Evolutionary conservation across 2,797 vertebrate genomes (phyloP).

Genomic region (Aeoliscus strigatus): DNA sequence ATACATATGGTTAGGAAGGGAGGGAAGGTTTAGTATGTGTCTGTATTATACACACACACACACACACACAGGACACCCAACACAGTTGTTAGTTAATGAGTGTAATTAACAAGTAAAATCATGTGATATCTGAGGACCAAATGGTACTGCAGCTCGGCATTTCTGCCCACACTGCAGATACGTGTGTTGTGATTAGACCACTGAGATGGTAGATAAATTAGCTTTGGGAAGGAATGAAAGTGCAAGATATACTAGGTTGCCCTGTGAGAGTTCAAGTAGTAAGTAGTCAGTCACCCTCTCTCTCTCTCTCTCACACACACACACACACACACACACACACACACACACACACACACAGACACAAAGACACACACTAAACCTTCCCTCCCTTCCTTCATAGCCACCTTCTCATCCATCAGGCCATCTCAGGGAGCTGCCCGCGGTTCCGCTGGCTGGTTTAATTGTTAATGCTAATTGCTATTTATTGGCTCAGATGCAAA

Average conservation of each 20-base stretch:
- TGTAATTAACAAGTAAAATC: constrained; percentile 63
- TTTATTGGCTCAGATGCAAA: constrained; percentile 99
- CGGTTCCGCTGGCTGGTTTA: constrained; percentile 99
- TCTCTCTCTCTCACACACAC: constrained; percentile 17
- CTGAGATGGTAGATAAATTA: constrained; percentile 67
- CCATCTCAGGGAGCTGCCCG: constrained; percentile 97
- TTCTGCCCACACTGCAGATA: constrained; percentile 54
- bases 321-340: constrained; percentile 30
- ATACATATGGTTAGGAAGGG: too few species aligned
- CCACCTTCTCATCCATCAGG: constrained; percentile 89
- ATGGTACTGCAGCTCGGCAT: constrained; percentile 53
- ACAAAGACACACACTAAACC: too few species aligned
- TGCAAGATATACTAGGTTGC: constrained; percentile 57
- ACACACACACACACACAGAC: constrained; percentile 17
- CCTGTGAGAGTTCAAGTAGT: constrained; percentile 61
- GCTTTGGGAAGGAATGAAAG: constrained; percentile 64
- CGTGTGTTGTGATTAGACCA: constrained; percentile 62
- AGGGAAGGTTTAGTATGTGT: too few species aligned
- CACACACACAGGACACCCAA: too few species aligned
- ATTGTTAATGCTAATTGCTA: constrained; percentile 99
- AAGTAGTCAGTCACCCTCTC: constrained; percentile 32
- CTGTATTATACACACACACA: too few species aligned
- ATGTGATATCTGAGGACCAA: constrained; percentile 46
- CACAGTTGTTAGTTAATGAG: constrained; percentile 63
- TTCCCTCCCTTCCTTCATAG: constrained; percentile 58